phyloP scores from a whole-genome alignment of 2,888 invertebrate species.

The Lasioglossum morio region DNA sequence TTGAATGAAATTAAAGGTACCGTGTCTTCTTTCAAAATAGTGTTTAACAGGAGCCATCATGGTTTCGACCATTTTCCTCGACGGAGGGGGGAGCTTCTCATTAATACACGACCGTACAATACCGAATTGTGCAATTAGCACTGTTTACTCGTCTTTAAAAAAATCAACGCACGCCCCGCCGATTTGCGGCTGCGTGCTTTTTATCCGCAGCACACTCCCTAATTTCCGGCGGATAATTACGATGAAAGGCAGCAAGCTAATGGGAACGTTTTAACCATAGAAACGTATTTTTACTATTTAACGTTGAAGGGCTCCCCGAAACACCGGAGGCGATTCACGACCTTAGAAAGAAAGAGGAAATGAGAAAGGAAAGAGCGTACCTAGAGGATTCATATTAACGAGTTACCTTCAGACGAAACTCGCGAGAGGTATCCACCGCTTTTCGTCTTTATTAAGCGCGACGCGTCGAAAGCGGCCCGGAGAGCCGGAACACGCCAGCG shows the following conservation, averaged over 20 bases:
- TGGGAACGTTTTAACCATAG: background rate
- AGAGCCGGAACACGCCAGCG: constrained; percentile 30
- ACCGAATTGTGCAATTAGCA: constrained; percentile 3
- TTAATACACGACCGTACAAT: background rate
- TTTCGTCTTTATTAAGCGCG: constrained; percentile 47
- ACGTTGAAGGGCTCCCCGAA: background rate
- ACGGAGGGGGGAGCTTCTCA: background rate
- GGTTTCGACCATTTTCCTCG: background rate
- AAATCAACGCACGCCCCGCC: background rate
- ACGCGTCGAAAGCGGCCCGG: constrained; percentile 57
- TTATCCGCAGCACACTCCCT: background rate
- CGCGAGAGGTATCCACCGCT: constrained; percentile 3
- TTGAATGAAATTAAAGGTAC: background rate
- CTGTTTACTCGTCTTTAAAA: background rate
- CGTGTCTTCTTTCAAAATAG: background rate
- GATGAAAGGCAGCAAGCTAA: background rate
- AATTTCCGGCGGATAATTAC: constrained; percentile 25
- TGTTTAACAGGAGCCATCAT: background rate
- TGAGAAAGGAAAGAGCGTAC: background rate
- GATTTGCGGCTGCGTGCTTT: background rate
- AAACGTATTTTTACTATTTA: constrained; percentile 5
- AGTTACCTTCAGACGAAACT: constrained; percentile 30
- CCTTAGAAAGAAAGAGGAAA: constrained; percentile 4
- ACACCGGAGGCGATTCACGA: constrained; percentile 13
- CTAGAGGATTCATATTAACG: constrained; percentile 34